phyloP scores from a whole-genome alignment of 2,888 invertebrate species.

The Leptinotarsa haldemani region DNA sequence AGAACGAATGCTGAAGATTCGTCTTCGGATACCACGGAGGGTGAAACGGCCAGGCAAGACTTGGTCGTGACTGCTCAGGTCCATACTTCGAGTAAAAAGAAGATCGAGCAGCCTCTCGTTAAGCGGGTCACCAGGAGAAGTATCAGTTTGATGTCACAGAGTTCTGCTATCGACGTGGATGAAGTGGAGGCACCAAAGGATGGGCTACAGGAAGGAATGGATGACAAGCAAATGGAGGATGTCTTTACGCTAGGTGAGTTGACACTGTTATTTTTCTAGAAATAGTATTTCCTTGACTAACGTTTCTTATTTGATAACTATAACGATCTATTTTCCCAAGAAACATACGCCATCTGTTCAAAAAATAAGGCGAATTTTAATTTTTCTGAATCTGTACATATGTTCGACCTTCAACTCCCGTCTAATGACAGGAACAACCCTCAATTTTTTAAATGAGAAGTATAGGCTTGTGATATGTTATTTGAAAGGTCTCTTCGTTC shows the following conservation, averaged over 20 bases:
- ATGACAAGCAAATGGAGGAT: background rate
- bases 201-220: background rate
- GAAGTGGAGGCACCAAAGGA: background rate
- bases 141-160: constrained; percentile 23
- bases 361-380: too few relatives aligned
- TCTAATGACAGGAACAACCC: too few relatives aligned
- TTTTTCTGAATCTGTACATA: too few relatives aligned
- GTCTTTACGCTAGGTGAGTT: constrained; percentile 26
- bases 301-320: too few relatives aligned
- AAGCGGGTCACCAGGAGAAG: constrained; percentile 38
- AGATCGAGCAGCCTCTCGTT: constrained; percentile 20
- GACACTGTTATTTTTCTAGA: too few relatives aligned
- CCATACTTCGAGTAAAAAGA: constrained; percentile 30
- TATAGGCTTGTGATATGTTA: too few relatives aligned
- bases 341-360: too few relatives aligned
- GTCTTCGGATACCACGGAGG: constrained; percentile 38
- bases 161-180: background rate
- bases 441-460: too few relatives aligned
- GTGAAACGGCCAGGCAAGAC: constrained; percentile 33
- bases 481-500: too few relatives aligned
- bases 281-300: too few relatives aligned
- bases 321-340: too few relatives aligned
- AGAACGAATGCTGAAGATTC: constrained; percentile 17
- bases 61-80: constrained; percentile 39
- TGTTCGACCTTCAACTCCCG: too few relatives aligned